A percentile compares a stretch with the other conserved stretches of the same genome.
These are phyloP conservation scores for Eupeodes latifasciatus DNA, from an alignment of 2,888 invertebrate genomes.

Conservation along the genomic window DNA sequence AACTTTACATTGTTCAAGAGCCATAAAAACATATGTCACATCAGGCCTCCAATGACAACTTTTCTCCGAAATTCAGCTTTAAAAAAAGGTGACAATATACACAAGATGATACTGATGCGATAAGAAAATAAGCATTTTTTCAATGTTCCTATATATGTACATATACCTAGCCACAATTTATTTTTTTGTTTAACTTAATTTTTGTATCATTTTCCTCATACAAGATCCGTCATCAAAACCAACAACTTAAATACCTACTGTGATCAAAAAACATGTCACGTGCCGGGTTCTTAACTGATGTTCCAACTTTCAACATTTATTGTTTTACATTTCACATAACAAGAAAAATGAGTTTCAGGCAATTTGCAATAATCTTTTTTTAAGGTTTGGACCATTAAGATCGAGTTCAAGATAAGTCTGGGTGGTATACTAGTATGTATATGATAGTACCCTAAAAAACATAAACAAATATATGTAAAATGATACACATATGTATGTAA, in stretches of 20 bases:
- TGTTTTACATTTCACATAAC: conserved; percentile 71
- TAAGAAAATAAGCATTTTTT: conserved; percentile 31
- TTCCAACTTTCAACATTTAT: conserved; percentile 74
- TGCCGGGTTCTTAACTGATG: conserved; percentile 71
- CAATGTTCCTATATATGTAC: conserved; percentile 24
- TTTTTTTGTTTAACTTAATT: neutral
- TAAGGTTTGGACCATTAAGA: conserved; percentile 65
- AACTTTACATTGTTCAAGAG: neutral
- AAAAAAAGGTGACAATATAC: conserved; percentile 64
- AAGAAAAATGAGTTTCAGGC: conserved; percentile 66
- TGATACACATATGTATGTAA: conserved; percentile 12
- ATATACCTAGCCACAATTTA: neutral
- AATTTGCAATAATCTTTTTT: conserved; percentile 71
- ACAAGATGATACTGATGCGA: conserved; percentile 46
- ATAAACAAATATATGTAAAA: neutral
- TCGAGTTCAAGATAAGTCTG: conserved; percentile 69
- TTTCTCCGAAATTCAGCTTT: conserved; percentile 10
- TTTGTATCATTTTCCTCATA: conserved; percentile 18
- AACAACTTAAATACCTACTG: conserved; percentile 1
- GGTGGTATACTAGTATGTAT: conserved; percentile 52
- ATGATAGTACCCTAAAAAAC: conserved; percentile 28
- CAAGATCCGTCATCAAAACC: conserved; percentile 64
- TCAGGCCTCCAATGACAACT: conserved; percentile 4
- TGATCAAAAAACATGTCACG: conserved; percentile 69
- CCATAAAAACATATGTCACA: neutral